phyloP scores from a whole-genome alignment of 2,113 vertebrate species.

The Xiphorhynchus elegans region DNA sequence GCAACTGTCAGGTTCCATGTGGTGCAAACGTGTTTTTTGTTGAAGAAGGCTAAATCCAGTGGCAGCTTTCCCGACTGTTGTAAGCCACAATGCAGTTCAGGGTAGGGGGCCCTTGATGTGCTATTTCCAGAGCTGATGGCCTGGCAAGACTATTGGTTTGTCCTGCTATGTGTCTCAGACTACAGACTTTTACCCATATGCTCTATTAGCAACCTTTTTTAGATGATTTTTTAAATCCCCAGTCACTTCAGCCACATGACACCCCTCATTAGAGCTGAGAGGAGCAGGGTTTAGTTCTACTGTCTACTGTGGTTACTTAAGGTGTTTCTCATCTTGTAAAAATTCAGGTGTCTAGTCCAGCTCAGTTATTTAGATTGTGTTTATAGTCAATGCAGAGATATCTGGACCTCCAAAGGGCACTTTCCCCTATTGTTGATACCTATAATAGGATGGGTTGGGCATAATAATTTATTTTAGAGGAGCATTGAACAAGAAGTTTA shows the following conservation, averaged over 20 bases:
- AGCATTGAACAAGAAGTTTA: background rate
- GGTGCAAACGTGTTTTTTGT: conserved; percentile 33
- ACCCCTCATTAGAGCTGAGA: background rate
- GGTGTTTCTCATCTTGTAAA: background rate
- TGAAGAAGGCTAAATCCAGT: conserved; percentile 29
- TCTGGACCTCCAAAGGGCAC: background rate
- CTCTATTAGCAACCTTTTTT: background rate
- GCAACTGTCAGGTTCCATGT: conserved; percentile 50
- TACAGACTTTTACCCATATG: background rate
- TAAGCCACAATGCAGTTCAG: background rate
- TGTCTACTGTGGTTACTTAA: background rate
- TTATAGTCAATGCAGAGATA: background rate
- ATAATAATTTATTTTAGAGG: background rate
- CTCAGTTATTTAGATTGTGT: background rate
- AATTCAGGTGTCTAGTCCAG: background rate
- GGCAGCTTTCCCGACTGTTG: background rate
- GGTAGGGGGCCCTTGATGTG: background rate
- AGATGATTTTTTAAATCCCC: background rate
- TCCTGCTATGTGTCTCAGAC: background rate
- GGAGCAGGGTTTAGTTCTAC: background rate
- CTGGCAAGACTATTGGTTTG: background rate
- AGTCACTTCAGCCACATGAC: background rate
- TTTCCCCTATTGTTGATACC: background rate
- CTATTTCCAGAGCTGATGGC: background rate
- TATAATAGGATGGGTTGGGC: background rate